Percentiles rank a stretch among this genome's conserved stretches.
Evolutionary conservation across 2,888 invertebrate species (phyloP).

Genomic region (Leuctra nigra): DNA sequence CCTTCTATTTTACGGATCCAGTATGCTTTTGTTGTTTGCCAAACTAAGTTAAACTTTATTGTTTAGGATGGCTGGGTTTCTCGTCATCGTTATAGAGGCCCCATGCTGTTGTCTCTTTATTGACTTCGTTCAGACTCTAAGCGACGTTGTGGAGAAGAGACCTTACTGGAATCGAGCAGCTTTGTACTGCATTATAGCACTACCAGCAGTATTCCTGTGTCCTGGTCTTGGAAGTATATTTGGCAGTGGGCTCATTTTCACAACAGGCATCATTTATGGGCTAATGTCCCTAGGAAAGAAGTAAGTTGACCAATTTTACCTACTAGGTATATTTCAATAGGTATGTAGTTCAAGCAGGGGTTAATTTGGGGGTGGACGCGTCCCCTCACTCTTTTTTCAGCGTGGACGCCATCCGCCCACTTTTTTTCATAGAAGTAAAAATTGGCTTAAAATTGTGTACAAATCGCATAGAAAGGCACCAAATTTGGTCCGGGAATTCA

Average conservation of each 20-base stretch:
- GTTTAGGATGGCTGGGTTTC: constrained; percentile 66
- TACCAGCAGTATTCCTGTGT: constrained; percentile 75
- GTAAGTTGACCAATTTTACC: constrained; percentile 64
- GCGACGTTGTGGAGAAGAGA: constrained; percentile 72
- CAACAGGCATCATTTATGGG: constrained; percentile 83
- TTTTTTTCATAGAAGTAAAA: too few species aligned
- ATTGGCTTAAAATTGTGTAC: too few species aligned
- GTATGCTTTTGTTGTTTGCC: neutral
- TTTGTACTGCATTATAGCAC: constrained; percentile 69
- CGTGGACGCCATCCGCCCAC: too few species aligned
- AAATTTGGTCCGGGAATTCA: too few species aligned
- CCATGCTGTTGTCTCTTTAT: constrained; percentile 97
- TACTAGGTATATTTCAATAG: too few species aligned
- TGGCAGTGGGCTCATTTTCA: constrained; percentile 83
- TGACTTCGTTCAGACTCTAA: constrained; percentile 84
- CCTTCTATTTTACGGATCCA: neutral
- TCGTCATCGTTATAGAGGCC: constrained; percentile 85
- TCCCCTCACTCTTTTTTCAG: too few species aligned
- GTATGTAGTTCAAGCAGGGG: too few species aligned
- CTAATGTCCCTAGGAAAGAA: constrained; percentile 94
- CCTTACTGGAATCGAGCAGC: constrained; percentile 88
- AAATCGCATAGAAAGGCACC: too few species aligned
- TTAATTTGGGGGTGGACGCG: too few species aligned
- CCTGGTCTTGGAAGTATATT: constrained; percentile 68
- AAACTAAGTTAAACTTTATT: too few species aligned